Base-by-base conservation (phyloP, 2,113 vertebrate species). In the Rhegmatorhina hoffmannsi region DNA sequence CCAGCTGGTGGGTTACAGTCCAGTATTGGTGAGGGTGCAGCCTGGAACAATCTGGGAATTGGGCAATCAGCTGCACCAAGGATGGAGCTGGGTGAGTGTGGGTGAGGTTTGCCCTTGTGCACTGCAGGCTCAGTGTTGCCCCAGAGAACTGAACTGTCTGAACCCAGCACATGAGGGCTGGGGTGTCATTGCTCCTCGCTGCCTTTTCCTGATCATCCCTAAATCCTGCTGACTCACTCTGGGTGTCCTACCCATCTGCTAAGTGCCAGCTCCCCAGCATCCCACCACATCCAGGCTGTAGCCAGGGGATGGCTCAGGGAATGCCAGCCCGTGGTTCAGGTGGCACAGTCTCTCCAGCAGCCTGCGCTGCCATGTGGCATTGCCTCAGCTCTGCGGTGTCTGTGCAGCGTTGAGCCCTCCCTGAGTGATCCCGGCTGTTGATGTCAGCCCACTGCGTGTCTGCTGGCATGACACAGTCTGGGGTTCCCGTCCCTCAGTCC, bases 331-430 rank as follows among this genome's bases (percentile, higher is more conserved):
- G 19, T 46, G 89, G 38, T 62, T 90, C 66, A 43, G 44, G 53
- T 46, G 77, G 46, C 49, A 52, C 62, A 90, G 36, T 17, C 74
- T 44, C 81, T 60, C 70, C 38, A 47, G 84, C 86, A 92, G 90
- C 87, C 60, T 25, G 73, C 1, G 2, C 81, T 43, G 59, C 55
- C 69, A 3, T 40, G 72, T 49, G 76, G 43, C 40, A 4, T 4
- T 4, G 44, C 78, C 33, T 55, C 25, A 68, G 75, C 77, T 12
- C 74, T 14, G 1, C 11, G 2, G 36, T 3, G 33, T 36, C 55
- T 77, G 62, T 79, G 76, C 63, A 26, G 90, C 62, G 78, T 84
- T 46, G 25, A 88, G 88, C 82, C 87, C 87, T 66, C 84, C 90
- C 89, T 31, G 80, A 96, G 92, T 14, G 50, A 46, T 72, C 59